Evolutionary conservation across 2,888 invertebrate species (phyloP).

Genomic region (Netelia melanura): DNA sequence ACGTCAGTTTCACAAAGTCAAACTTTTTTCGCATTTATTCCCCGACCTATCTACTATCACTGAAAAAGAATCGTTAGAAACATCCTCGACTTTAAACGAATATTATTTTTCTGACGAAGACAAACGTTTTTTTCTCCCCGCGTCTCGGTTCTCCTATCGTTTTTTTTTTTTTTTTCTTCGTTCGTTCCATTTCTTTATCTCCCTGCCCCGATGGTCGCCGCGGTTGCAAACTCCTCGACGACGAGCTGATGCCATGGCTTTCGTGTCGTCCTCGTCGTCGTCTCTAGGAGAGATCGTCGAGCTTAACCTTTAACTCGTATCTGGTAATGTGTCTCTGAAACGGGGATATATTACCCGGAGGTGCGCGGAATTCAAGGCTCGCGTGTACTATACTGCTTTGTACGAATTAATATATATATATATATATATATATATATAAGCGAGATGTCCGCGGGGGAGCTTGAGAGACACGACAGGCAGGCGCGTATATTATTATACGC

Average conservation of each 20-base stretch:
- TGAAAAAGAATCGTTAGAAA: not conserved
- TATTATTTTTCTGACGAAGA: conserved; percentile 5
- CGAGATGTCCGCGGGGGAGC: conserved; percentile 23
- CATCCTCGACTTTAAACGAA: conserved; percentile 11
- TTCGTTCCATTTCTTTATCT: conserved; percentile 28
- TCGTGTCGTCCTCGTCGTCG: conserved; percentile 40
- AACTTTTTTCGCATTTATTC: not conserved
- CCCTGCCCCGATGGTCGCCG: conserved; percentile 3
- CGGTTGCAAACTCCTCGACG: conserved; percentile 41
- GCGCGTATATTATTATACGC: conserved; percentile 50
- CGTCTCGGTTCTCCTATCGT: not conserved
- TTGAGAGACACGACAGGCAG: conserved; percentile 44
- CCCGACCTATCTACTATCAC: not conserved
- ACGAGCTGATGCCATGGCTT: conserved; percentile 27
- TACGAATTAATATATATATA: conserved; percentile 20
- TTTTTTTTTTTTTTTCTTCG: conserved; percentile 25
- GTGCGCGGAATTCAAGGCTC: conserved; percentile 66
- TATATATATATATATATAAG: conserved; percentile 26
- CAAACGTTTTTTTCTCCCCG: not conserved
- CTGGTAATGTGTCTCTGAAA: conserved; percentile 67
- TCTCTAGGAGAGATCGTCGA: conserved; percentile 63
- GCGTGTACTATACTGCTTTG: conserved; percentile 38
- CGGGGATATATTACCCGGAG: conserved; percentile 68
- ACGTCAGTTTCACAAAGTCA: not conserved
- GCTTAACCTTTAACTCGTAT: conserved; percentile 69